Base-by-base conservation (phyloP, 2,113 vertebrate genomes). In the Zootoca vivipara region DNA sequence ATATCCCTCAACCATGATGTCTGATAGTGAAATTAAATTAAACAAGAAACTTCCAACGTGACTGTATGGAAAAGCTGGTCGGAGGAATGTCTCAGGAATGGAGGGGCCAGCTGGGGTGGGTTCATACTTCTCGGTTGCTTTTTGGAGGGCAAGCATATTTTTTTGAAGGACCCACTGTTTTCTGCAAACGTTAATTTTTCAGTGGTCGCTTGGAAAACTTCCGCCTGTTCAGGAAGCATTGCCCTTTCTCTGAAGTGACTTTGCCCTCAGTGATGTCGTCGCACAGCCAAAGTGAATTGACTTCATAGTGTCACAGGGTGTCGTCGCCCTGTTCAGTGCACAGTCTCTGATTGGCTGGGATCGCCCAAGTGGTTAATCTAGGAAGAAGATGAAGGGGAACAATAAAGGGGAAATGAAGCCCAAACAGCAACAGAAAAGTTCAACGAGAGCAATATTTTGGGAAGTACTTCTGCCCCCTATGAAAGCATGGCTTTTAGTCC, bases 1-100 rank as follows among this genome's bases (percentile, higher is more conserved):
- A 96, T 95, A 95, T 96, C 90, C 93, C 78, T 95, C 92, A 94
- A 93, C 85, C 95, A 94, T 95, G 93, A 95, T 95, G 91, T 86
- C 90, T 92, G 94, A 85, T 94, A 95, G 95, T 91, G 93, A 96
- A 93, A 94, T 94, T 95, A 95, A 95, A 92, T 93, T 93, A 24
- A 92, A 94, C 93, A 78, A 91, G 90, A 1, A 90, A 83, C 88
- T 92, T 91, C 93, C 81, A 89, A 83, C 74, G 77, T 78, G 46
- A 91, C 24, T 91, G 83, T 86, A 78, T 89, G 89, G 85, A 94
- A 52, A 0, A 6, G 77, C 82, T 83, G 79, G 58, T 81, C 82
- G 64, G 67, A 24, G 85, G 77, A 82, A 46, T 28, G 40, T 35
- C 58, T 77, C 28, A 35, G 80, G 80, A 88, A 42, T 16, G 58